These are phyloP conservation scores for Poecilus cupreus DNA, from an alignment of 2,888 invertebrate genomes.

Conservation along the genomic window DNA sequence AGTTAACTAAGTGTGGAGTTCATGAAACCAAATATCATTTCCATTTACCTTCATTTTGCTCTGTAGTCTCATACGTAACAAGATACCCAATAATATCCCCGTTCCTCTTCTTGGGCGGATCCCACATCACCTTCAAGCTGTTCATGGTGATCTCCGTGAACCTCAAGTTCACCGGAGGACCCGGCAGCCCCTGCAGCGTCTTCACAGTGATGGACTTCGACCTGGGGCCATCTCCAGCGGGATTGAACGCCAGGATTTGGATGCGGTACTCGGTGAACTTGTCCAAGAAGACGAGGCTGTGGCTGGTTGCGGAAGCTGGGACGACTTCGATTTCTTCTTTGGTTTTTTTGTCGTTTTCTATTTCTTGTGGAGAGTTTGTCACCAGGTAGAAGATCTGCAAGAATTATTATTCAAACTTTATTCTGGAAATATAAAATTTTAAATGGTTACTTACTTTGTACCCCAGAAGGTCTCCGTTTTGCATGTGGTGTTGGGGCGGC, in stretches of 20 bases:
- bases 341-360: constrained; percentile 81
- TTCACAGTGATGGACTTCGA: constrained; percentile 87
- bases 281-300: constrained; percentile 90
- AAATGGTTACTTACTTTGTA: constrained; percentile 81
- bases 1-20: too few relatives aligned
- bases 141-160: too few relatives aligned
- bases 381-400: constrained; percentile 88
- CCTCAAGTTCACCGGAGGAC: too few relatives aligned
- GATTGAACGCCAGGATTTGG: too few relatives aligned
- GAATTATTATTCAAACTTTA: too few relatives aligned
- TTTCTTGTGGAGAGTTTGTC: constrained; percentile 87
- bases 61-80: constrained; percentile 93
- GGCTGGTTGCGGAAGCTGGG: too few relatives aligned
- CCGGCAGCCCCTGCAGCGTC: too few relatives aligned
- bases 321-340: constrained; percentile 95
- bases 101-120: constrained; percentile 90
- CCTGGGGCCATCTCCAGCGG: too few relatives aligned
- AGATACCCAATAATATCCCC: constrained; percentile 93
- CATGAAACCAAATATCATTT: constrained; percentile 14
- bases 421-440: constrained; percentile 34
- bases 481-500: too few relatives aligned
- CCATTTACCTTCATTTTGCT: constrained; percentile 88
- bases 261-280: constrained; percentile 93
- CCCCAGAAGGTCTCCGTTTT: too few relatives aligned
- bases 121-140: constrained; percentile 95